phyloP scores from a whole-genome alignment of 1,140 invertebrate species.

The Pteromalus puparum region DNA sequence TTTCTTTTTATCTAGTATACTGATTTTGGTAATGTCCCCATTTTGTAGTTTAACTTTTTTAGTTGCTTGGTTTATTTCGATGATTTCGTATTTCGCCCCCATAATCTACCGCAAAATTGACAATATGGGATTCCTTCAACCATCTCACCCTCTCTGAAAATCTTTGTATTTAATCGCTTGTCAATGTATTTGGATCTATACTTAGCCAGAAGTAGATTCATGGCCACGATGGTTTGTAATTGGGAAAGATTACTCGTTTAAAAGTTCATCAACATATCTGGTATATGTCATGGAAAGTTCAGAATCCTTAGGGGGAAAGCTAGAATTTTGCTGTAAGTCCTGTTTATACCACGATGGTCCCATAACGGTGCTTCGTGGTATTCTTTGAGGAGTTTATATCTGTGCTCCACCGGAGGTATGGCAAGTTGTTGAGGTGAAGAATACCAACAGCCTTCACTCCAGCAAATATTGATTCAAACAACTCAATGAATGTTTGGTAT shows the following conservation, averaged over 20 bases:
- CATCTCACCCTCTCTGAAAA: constrained; percentile 4
- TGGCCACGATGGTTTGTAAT: background rate
- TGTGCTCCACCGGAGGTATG: too few relatives aligned
- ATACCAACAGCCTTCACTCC: too few relatives aligned
- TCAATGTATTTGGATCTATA: constrained; percentile 44
- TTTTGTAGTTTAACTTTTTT: background rate
- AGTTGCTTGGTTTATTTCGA: background rate
- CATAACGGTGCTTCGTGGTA: too few relatives aligned
- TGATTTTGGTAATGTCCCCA: background rate
- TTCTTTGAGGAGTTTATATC: too few relatives aligned
- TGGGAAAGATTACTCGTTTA: background rate
- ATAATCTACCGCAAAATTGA: constrained; percentile 15
- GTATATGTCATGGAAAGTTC: background rate
- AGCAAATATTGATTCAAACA: too few relatives aligned
- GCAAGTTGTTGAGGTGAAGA: too few relatives aligned
- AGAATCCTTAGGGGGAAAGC: background rate
- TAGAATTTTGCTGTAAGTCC: too few relatives aligned
- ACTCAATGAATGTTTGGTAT: too few relatives aligned
- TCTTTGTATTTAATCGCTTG: background rate
- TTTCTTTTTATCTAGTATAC: too few relatives aligned
- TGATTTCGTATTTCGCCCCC: constrained; percentile 19
- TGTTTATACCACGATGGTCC: too few relatives aligned
- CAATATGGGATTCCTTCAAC: constrained; percentile 29
- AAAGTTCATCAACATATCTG: background rate
- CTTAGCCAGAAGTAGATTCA: constrained; percentile 21